These are phyloP conservation scores for Nomada fabriciana DNA, from an alignment of 2,888 invertebrate genomes.

Conservation along the genomic window DNA sequence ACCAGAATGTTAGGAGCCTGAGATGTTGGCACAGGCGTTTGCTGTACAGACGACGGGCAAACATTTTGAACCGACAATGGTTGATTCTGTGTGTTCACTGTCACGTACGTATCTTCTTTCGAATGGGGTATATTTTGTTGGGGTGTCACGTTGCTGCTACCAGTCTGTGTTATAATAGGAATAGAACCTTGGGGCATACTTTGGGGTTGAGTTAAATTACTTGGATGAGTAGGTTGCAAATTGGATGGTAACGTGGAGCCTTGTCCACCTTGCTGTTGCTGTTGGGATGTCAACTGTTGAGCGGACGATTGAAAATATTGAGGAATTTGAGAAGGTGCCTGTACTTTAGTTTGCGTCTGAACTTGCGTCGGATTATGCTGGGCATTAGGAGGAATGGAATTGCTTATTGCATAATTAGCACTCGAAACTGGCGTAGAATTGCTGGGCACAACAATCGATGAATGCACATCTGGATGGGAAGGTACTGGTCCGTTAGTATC, in stretches of 20 bases:
- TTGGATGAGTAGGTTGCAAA: slow-evolving; percentile 86
- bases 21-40: slow-evolving; percentile 73
- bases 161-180: slow-evolving; percentile 86
- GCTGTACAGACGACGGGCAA: slow-evolving; percentile 75
- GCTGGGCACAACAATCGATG: slow-evolving; percentile 71
- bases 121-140: slow-evolving; percentile 77
- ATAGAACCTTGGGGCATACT: slow-evolving; percentile 87
- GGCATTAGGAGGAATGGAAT: slow-evolving; percentile 84
- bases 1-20: slow-evolving; percentile 79
- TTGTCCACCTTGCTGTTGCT: slow-evolving; percentile 85
- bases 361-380: slow-evolving; percentile 86
- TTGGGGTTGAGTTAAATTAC: slow-evolving; percentile 86
- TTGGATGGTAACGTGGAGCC: slow-evolving; percentile 88
- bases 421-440: slow-evolving; percentile 78
- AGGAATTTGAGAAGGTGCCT: slow-evolving; percentile 81
- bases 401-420: slow-evolving; percentile 74
- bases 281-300: slow-evolving; percentile 76
- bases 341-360: slow-evolving; percentile 85
- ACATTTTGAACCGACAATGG: slow-evolving; percentile 77
- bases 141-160: slow-evolving; percentile 73
- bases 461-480: slow-evolving; percentile 76
- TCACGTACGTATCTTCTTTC: slow-evolving; percentile 77
- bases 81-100: slow-evolving; percentile 77
- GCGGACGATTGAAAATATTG: slow-evolving; percentile 77
- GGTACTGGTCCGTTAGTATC: slow-evolving; percentile 80